Base-by-base conservation (phyloP, 35 echinoderm and acorn worm genomes). In the Apostichopus parvimensis region DNA sequence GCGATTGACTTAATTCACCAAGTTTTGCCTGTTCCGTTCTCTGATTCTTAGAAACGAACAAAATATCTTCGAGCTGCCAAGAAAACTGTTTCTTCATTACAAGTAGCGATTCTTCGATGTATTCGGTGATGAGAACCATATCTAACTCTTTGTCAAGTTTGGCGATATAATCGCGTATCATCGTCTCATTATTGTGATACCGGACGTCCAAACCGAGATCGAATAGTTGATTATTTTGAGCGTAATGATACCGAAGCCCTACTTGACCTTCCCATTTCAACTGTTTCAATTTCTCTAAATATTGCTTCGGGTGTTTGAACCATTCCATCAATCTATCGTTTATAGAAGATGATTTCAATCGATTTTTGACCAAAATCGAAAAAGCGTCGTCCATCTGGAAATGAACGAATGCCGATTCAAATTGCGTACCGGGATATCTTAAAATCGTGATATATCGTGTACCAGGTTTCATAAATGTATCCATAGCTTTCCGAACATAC, bases 401-500 rank as follows among this genome's bases (percentile, higher is more conserved):
- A 81, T 91, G 73, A 1, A 62, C 80, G 57, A 98, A 95, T 2
- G 96, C 96, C 13, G 96, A 98, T 79, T 94, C 92, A 77, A 98
- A 98, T 77, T 98, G 96, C 5, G 86, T 58, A 17, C 57, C 86
- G 17, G 96, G 96, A 12, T 98, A 92, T n/a, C 96, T 45, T 9
- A 98, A 53, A 25, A 94, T 93, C 20, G 96, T 98, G 57, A 98
- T 92, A 59, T 98, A 98, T 45, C 88, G 57, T 18, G 96, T 87
- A 56, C 77, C 76, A 1, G 94, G 93, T 52, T 81, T 79, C 91
- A 94, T 95, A n/a, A 94, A 91, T 15, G 77, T 55, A 80, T 90
- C 86, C 90, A 98, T 92, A n/a, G 72, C 87, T 59, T 77, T 57
- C 14, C 92, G 77, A 34, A 91, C 53, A 60, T 98, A 98, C 2